phyloP scores from a whole-genome alignment of 2,797 vertebrate genomes.

The Dipus sagitta region DNA sequence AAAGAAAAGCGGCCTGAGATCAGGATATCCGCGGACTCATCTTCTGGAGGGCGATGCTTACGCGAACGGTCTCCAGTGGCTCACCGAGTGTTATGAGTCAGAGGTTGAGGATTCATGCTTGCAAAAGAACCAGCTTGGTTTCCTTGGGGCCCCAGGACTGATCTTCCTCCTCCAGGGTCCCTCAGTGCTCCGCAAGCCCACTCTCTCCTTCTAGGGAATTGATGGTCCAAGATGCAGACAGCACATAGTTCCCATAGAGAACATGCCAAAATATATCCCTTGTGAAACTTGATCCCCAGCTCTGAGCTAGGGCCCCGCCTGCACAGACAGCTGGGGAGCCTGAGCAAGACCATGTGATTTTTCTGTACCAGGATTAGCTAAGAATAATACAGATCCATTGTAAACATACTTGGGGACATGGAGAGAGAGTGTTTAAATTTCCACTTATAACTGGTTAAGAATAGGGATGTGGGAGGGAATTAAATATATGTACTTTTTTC shows the following conservation, averaged over 20 bases:
- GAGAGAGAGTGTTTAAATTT: slow-evolving; percentile 1
- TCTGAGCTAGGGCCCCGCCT: background rate
- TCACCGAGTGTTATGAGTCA: background rate
- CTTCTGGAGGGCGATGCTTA: background rate
- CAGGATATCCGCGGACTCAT: background rate
- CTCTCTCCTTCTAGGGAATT: background rate
- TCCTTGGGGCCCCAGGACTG: background rate
- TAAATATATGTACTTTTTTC: too few species aligned
- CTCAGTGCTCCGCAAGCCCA: background rate
- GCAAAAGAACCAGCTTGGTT: background rate
- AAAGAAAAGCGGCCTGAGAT: background rate
- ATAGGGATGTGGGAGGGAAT: background rate
- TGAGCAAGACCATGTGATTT: background rate
- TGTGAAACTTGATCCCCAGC: slow-evolving; percentile 36
- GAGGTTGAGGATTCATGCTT: background rate
- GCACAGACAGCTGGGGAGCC: slow-evolving; percentile 44
- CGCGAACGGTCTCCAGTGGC: background rate
- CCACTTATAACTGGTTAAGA: background rate
- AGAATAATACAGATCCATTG: slow-evolving; percentile 49
- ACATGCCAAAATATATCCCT: slow-evolving; percentile 8
- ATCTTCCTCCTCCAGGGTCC: background rate
- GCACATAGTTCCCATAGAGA: background rate
- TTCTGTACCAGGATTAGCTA: slow-evolving; percentile 40
- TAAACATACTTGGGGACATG: background rate
- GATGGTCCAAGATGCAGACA: background rate